A percentile compares a stretch with the other conserved stretches of the same genome.
These are phyloP conservation scores for Chrysotoxum bicinctum DNA, from an alignment of 2,888 invertebrate genomes.

Conservation along the genomic window DNA sequence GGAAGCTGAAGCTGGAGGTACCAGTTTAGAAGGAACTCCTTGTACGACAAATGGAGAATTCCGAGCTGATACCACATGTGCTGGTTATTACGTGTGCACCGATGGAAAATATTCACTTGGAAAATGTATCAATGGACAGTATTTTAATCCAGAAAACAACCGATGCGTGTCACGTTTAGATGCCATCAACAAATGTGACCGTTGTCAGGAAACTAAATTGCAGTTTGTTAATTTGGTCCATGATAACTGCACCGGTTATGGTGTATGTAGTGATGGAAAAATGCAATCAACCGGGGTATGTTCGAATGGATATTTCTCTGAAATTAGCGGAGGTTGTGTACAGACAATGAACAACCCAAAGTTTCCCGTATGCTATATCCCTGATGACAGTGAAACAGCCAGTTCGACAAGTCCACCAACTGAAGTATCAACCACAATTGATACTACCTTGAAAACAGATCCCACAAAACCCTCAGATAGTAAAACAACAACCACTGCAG, in stretches of 20 bases:
- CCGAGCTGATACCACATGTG: slow-evolving; percentile 69
- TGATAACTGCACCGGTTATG: slow-evolving; percentile 73
- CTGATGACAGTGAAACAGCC: neutral
- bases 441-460: neutral
- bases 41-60: slow-evolving; percentile 48
- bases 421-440: neutral
- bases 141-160: slow-evolving; percentile 69
- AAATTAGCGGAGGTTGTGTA: slow-evolving; percentile 69
- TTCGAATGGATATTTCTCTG: slow-evolving; percentile 73
- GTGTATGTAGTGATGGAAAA: slow-evolving; percentile 74
- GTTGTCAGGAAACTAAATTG: slow-evolving; percentile 73
- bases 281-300: slow-evolving; percentile 69
- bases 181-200: slow-evolving; percentile 76
- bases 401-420: neutral
- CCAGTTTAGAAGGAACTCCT: slow-evolving; percentile 16
- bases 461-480: too few relatives aligned
- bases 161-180: slow-evolving; percentile 73
- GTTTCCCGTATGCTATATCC: slow-evolving; percentile 72
- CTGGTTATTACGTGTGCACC: slow-evolving; percentile 74
- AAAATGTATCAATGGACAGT: slow-evolving; percentile 68
- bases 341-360: slow-evolving; percentile 58
- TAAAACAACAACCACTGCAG: neutral
- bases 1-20: slow-evolving; percentile 53
- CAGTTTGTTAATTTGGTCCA: slow-evolving; percentile 75
- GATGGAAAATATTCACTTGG: slow-evolving; percentile 54